phyloP scores from a whole-genome alignment of 64 coral and sea anemone genomes.

The Montipora sp. region DNA sequence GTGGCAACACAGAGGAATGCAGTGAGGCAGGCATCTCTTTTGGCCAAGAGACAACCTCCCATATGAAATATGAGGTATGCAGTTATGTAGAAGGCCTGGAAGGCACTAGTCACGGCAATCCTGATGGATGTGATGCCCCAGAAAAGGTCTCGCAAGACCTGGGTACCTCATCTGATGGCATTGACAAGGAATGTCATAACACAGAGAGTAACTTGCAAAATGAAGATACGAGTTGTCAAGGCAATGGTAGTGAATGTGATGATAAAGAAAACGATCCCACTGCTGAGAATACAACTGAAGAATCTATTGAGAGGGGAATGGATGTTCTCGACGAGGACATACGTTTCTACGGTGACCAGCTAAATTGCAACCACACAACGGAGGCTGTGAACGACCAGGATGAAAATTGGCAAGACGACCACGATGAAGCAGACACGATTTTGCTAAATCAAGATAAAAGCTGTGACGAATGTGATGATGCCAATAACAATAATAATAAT shows the following conservation, averaged over 20 bases:
- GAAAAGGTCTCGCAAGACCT: not conserved
- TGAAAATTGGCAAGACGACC: not conserved
- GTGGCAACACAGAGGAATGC: not conserved
- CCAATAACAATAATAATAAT: not conserved
- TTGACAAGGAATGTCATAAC: not conserved
- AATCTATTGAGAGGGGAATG: not conserved
- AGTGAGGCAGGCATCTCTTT: not conserved
- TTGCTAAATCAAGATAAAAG: not conserved
- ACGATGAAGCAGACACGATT: not conserved
- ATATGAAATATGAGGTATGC: not conserved
- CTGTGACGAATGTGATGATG: not conserved
- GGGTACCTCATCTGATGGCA: not conserved
- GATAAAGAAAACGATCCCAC: not conserved
- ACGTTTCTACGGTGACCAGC: not conserved
- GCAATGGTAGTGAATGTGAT: not conserved
- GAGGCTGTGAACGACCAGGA: not conserved
- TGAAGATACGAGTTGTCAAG: not conserved
- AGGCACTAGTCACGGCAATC: not conserved
- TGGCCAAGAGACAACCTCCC: not conserved
- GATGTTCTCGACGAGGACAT: not conserved
- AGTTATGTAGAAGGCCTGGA: not conserved
- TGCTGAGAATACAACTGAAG: not conserved
- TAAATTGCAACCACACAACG: not conserved
- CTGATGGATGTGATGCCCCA: not conserved
- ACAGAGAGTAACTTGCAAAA: not conserved